phyloP scores from a whole-genome alignment of 2,797 vertebrate species.

The Peromyscus eremicus region DNA sequence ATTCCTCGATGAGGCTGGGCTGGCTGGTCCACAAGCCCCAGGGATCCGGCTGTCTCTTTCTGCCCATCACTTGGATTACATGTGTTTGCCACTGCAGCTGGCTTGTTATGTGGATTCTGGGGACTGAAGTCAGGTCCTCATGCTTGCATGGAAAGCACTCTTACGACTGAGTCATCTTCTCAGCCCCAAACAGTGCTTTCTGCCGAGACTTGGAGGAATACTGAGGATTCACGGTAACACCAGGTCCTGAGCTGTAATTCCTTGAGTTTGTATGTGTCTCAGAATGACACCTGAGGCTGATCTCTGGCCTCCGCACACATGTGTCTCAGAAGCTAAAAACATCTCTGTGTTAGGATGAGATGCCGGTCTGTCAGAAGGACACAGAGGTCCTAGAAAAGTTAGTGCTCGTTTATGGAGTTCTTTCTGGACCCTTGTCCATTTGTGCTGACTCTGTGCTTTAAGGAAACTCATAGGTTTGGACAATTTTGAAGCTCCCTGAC shows the following conservation, averaged over 20 bases:
- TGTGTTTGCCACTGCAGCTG: too few relatives aligned
- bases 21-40: not conserved
- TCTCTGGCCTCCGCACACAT: too few relatives aligned
- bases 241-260: not conserved
- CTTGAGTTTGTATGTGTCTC: not conserved
- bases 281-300: too few relatives aligned
- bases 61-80: not conserved
- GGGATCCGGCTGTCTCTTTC: not conserved
- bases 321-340: not conserved
- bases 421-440: not conserved
- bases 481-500: not conserved
- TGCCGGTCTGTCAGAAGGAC: not conserved
- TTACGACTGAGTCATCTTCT: not conserved
- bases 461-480: not conserved
- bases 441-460: not conserved
- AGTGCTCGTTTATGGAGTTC: not conserved
- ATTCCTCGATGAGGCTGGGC: not conserved
- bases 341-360: not conserved
- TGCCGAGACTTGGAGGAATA: not conserved
- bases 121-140: not conserved
- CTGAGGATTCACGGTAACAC: not conserved
- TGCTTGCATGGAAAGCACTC: not conserved
- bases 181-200: not conserved
- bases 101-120: not conserved
- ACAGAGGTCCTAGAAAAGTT: not conserved